These are phyloP conservation scores for Neodiprion virginianus DNA, from an alignment of 1,140 invertebrate genomes.

Conservation along the genomic window DNA sequence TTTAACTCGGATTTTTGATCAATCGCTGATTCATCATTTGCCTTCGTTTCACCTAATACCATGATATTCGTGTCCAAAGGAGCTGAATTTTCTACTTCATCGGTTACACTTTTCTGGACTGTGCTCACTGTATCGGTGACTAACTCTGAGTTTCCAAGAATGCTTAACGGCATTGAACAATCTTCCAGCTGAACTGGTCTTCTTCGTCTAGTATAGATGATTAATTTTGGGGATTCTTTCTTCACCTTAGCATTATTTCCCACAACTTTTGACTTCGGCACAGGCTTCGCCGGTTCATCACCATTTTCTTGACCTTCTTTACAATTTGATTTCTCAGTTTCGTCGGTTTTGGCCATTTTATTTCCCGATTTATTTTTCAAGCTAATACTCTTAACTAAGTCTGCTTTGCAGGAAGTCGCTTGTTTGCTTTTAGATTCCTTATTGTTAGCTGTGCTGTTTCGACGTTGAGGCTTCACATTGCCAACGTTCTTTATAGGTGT, in stretches of 20 bases:
- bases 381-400: neutral
- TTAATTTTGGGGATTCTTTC: constrained; percentile 22
- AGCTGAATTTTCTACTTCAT: constrained; percentile 1
- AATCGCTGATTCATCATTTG: no score
- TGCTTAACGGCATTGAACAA: constrained; percentile 33
- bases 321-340: constrained; percentile 10
- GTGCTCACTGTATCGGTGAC: neutral
- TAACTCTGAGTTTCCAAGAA: constrained; percentile 27
- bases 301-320: neutral
- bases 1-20: no score
- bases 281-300: neutral
- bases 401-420: neutral
- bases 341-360: neutral
- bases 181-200: constrained; percentile 37
- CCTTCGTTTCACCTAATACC: no score
- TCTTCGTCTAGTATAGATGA: constrained; percentile 32
- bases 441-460: neutral
- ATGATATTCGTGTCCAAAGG: neutral
- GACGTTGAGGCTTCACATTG: neutral
- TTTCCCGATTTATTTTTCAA: neutral
- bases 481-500: neutral
- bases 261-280: constrained; percentile 3
- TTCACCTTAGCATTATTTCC: constrained; percentile 18
- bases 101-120: neutral
- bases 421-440: constrained; percentile 12